Percentiles rank a stretch among this genome's conserved stretches.
phyloP scores from a whole-genome alignment of 2,797 vertebrate species.

The Enteromius viviparus region DNA sequence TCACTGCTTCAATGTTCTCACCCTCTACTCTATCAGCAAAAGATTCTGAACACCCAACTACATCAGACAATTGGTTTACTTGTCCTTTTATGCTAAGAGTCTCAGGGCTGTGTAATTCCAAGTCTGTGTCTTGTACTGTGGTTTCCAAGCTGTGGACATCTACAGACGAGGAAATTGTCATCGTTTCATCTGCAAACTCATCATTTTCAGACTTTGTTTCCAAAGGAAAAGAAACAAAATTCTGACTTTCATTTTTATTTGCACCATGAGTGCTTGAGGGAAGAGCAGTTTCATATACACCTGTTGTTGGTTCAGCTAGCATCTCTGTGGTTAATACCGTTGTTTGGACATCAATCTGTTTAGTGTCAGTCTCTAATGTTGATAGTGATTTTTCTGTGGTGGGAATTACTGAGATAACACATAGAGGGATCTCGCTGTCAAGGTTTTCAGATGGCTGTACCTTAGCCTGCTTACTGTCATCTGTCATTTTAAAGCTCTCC shows the following conservation, averaged over 20 bases:
- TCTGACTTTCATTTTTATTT: not conserved
- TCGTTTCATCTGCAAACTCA: slow-evolving; percentile 12
- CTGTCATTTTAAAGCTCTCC: not conserved
- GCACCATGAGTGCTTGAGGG: not conserved
- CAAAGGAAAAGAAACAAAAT: slow-evolving; percentile 5
- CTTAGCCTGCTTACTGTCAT: not conserved
- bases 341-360: not conserved
- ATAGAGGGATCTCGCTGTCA: not conserved
- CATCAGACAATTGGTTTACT: not conserved
- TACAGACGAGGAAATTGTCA: not conserved
- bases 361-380: not conserved
- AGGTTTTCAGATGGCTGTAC: slow-evolving; percentile 3
- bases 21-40: not conserved
- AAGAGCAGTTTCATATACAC: not conserved
- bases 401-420: not conserved
- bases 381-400: not conserved
- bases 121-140: not conserved
- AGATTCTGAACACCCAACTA: not conserved
- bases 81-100: slow-evolving; percentile 10
- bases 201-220: slow-evolving; percentile 14
- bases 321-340: not conserved
- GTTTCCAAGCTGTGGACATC: not conserved
- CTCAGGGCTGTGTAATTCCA: slow-evolving; percentile 3
- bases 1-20: slow-evolving; percentile 6
- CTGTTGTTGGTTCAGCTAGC: slow-evolving; percentile 14